Evolutionary conservation across 2,113 vertebrate genomes (phyloP).

Genomic region (Lipophrys pholis): DNA sequence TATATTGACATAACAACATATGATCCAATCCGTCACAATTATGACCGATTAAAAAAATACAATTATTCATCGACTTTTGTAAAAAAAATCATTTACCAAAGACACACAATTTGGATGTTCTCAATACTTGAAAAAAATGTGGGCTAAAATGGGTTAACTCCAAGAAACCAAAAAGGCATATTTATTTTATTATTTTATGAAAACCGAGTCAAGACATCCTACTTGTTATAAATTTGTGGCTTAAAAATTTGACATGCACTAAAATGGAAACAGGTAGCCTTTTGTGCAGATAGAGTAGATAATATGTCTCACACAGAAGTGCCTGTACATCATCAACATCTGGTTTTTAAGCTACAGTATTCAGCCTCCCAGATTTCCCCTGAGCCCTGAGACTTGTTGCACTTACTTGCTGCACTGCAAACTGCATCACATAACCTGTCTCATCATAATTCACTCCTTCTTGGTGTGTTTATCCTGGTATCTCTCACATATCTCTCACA

Average conservation of each 20-base stretch:
- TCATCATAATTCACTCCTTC: constrained; percentile 34
- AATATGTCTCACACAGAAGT: constrained; percentile 38
- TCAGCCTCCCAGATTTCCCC: constrained; percentile 20
- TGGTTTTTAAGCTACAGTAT: constrained; percentile 36
- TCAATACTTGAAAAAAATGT: no score
- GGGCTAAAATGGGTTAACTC: no score
- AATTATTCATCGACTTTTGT: no score
- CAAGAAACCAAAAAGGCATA: no score
- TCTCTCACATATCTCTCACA: background rate
- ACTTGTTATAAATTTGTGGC: constrained; percentile 2
- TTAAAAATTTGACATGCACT: constrained; percentile 5
- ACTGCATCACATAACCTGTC: constrained; percentile 29
- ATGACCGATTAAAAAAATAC: no score
- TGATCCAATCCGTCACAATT: no score
- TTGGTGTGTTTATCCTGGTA: background rate
- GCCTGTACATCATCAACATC: constrained; percentile 51
- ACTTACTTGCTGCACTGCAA: constrained; percentile 14
- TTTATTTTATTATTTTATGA: no score
- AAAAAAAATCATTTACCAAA: no score
- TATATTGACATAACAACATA: no score
- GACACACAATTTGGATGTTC: no score
- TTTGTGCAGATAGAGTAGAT: constrained; percentile 14
- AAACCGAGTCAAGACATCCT: background rate
- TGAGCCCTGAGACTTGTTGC: constrained; percentile 31
- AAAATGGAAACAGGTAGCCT: constrained; percentile 22